A percentile compares a stretch with the other conserved stretches of the same genome.
Conservation (phyloP, 2,888 invertebrate species). For the Eumerus sabulonum region DNA sequence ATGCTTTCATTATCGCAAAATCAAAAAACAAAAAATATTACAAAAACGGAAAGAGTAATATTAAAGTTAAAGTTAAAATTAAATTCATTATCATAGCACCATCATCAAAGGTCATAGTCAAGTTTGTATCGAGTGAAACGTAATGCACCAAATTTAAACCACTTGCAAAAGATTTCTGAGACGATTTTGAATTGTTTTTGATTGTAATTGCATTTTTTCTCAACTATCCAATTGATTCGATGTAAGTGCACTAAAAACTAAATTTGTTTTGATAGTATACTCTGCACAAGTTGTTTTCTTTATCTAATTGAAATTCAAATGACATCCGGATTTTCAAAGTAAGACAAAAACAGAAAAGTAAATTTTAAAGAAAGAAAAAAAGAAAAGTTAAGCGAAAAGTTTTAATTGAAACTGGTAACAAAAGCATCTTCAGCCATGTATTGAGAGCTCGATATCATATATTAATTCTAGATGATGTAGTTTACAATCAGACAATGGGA, state of each 20-base stretch:
- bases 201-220: too few species aligned
- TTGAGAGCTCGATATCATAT: constrained; percentile 78
- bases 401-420: constrained; percentile 72
- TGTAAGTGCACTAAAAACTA: constrained; percentile 59
- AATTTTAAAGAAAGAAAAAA: constrained; percentile 76
- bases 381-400: constrained; percentile 55
- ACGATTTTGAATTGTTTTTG: constrained; percentile 5
- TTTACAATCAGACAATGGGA: constrained; percentile 92
- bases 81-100: constrained; percentile 72
- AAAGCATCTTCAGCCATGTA: constrained; percentile 79
- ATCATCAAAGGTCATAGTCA: constrained; percentile 55
- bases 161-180: constrained; percentile 60
- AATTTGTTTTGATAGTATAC: constrained; percentile 23
- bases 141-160: constrained; percentile 66
- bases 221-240: constrained; percentile 15
- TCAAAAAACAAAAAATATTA: constrained; percentile 70
- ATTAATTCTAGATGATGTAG: constrained; percentile 89
- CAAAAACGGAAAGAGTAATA: constrained; percentile 52
- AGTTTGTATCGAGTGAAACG: constrained; percentile 24
- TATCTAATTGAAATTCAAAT: neutral
- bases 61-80: constrained; percentile 68
- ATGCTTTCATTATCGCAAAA: constrained; percentile 79
- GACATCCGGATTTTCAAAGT: constrained; percentile 42
- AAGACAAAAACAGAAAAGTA: constrained; percentile 69
- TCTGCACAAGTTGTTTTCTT: constrained; percentile 53